A percentile compares a stretch with the other conserved stretches of the same genome.
Conservation (phyloP, 2,888 invertebrate genomes). For the Charanyca ferruginea region DNA sequence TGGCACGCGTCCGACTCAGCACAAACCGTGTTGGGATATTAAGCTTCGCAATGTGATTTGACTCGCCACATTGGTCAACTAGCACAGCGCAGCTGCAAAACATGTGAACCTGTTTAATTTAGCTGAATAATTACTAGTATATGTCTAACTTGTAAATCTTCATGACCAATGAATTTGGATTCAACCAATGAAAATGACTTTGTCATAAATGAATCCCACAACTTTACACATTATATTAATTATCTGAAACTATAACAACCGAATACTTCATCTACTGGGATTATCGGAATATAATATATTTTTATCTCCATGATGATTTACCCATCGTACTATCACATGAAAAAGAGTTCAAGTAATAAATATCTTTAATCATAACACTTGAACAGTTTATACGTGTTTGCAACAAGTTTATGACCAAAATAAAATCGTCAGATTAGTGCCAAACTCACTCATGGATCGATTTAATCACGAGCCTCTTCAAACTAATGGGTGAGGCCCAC, state of each 20-base stretch:
- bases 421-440: conserved; percentile 71
- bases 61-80: conserved; percentile 45
- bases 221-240: neutral
- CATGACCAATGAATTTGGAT: neutral
- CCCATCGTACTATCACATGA: conserved; percentile 4
- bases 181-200: neutral
- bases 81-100: conserved; percentile 36
- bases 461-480: conserved; percentile 74
- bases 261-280: neutral
- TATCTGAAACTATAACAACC: neutral
- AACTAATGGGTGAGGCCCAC: conserved; percentile 76
- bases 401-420: conserved; percentile 60
- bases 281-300: too few species aligned
- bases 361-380: conserved; percentile 32
- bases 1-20: conserved; percentile 66
- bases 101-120: conserved; percentile 7
- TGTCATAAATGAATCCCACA: neutral
- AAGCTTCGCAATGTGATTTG: conserved; percentile 51
- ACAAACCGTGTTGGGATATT: conserved; percentile 54
- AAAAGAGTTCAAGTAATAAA: conserved; percentile 37
- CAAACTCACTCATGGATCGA: conserved; percentile 74
- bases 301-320: too few species aligned
- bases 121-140: neutral
- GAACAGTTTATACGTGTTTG: conserved; percentile 48
- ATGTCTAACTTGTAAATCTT: neutral